These are phyloP conservation scores for Drosophila parthenogenetica DNA, from an alignment of 2,888 invertebrate species.

Conservation along the genomic window DNA sequence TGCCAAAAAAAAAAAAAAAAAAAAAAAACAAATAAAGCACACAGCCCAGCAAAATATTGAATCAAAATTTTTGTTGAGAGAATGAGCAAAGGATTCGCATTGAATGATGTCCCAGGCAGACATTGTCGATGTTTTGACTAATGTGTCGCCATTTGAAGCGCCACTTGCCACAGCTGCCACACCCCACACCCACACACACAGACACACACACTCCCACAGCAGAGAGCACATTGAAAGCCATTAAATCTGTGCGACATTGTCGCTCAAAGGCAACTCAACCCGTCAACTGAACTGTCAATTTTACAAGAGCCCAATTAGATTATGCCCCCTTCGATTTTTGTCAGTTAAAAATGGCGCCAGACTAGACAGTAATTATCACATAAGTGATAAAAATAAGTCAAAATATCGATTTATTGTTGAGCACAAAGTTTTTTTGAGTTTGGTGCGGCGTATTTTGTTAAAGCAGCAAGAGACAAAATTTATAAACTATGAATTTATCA, in stretches of 20 bases:
- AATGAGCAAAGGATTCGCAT: conserved; percentile 19
- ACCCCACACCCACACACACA: conserved; percentile 5
- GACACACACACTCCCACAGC: not conserved
- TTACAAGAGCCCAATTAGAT: conserved; percentile 55
- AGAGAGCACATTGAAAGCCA: conserved; percentile 35
- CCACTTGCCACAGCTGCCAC: conserved; percentile 29
- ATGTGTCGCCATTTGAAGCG: conserved; percentile 53
- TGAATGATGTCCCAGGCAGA: conserved; percentile 41
- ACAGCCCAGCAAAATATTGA: conserved; percentile 44
- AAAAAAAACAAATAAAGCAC: conserved; percentile 19
- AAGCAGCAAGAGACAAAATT: too few species aligned
- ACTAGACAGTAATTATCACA: conserved; percentile 51
- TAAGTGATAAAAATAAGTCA: conserved; percentile 13
- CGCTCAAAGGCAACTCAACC: conserved; percentile 54
- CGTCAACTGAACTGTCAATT: conserved; percentile 38
- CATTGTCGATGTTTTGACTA: conserved; percentile 58
- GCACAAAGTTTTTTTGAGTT: not conserved
- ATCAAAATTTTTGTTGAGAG: conserved; percentile 47
- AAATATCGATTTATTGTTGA: conserved; percentile 7
- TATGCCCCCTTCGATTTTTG: conserved; percentile 22
- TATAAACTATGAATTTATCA: too few species aligned
- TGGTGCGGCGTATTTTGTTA: not conserved
- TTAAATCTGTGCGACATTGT: conserved; percentile 54
- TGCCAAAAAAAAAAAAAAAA: conserved; percentile 40
- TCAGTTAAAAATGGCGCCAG: conserved; percentile 35